Percentiles rank a stretch among this genome's conserved stretches.
These are phyloP conservation scores for Cecropterus lyciades DNA, from an alignment of 1,140 invertebrate genomes.

Conservation along the genomic window DNA sequence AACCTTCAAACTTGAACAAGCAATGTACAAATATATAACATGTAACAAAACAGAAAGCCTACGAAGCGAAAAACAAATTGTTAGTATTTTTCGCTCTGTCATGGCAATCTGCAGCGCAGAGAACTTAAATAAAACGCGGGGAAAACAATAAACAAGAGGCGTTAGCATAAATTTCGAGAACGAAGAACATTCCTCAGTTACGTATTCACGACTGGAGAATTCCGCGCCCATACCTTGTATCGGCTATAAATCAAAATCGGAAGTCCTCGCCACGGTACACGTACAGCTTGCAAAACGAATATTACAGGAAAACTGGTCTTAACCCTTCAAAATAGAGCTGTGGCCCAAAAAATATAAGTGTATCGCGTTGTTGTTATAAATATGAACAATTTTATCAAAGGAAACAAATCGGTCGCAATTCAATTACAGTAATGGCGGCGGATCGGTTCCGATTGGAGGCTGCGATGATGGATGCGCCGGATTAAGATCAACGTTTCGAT, in stretches of 20 bases:
- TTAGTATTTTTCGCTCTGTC: constrained; percentile 26
- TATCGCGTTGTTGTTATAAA: constrained; percentile 21
- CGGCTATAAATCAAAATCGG: constrained; percentile 56
- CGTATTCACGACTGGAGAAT: constrained; percentile 46
- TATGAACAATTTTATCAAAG: constrained; percentile 52
- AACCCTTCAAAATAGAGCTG: neutral
- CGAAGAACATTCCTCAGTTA: constrained; percentile 36
- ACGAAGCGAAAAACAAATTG: constrained; percentile 11
- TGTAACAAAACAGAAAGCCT: constrained; percentile 5
- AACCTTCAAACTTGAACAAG: no score
- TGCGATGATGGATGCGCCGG: constrained; percentile 29
- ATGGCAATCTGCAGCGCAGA: constrained; percentile 22
- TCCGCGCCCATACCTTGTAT: constrained; percentile 42
- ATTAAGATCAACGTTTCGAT: constrained; percentile 27
- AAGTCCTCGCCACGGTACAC: constrained; percentile 29
- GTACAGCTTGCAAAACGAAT: neutral
- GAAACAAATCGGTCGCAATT: constrained; percentile 52
- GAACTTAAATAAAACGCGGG: constrained; percentile 27
- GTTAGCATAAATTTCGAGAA: constrained; percentile 45
- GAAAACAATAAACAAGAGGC: constrained; percentile 42
- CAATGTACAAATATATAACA: neutral
- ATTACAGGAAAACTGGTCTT: constrained; percentile 27
- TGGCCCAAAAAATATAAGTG: neutral
- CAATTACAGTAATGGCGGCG: constrained; percentile 53
- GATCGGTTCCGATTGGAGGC: constrained; percentile 28